Percentiles rank a stretch among this genome's conserved stretches.
Conservation (phyloP, 92 coral and sea anemone genomes). For the Zoanthus solanderi region DNA sequence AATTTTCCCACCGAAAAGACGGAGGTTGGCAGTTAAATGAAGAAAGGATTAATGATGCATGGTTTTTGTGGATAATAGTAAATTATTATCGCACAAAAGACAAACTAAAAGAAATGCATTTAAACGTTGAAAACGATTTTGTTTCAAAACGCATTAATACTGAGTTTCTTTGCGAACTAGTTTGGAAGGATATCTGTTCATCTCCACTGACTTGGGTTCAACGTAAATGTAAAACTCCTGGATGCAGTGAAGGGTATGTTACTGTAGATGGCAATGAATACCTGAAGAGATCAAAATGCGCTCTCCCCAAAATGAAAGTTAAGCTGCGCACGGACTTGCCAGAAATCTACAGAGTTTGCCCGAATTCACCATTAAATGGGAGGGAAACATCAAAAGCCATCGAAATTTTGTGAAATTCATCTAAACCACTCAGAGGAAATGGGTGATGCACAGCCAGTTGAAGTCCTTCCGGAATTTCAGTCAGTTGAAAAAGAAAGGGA, state of each 20-base stretch:
- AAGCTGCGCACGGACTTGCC: slow-evolving; percentile 20
- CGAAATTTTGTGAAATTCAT: slow-evolving; percentile 69
- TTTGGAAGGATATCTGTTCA: slow-evolving; percentile 43
- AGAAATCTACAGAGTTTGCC: slow-evolving; percentile 15
- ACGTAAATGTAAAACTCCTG: neutral
- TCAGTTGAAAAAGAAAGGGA: slow-evolving; percentile 50
- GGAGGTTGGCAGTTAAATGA: slow-evolving; percentile 73
- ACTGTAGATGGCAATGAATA: slow-evolving; percentile 77
- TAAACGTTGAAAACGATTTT: slow-evolving; percentile 9
- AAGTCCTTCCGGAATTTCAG: slow-evolving; percentile 59
- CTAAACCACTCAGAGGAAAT: slow-evolving; percentile 8
- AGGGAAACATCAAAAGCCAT: slow-evolving; percentile 64
- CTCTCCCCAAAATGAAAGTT: slow-evolving; percentile 51
- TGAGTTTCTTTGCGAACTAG: slow-evolving; percentile 42
- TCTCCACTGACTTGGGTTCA: neutral
- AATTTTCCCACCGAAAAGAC: slow-evolving; percentile 67
- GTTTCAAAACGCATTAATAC: slow-evolving; percentile 35
- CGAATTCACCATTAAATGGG: slow-evolving; percentile 25
- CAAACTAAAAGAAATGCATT: slow-evolving; percentile 33
- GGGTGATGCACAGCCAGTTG: slow-evolving; percentile 22
- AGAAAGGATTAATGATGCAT: slow-evolving; percentile 77
- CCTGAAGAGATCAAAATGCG: slow-evolving; percentile 63
- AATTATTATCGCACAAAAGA: slow-evolving; percentile 48
- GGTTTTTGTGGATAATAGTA: slow-evolving; percentile 63
- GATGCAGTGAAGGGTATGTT: slow-evolving; percentile 29